phyloP scores from a whole-genome alignment of 2,888 invertebrate genomes.

The Mellilla xanthometata region DNA sequence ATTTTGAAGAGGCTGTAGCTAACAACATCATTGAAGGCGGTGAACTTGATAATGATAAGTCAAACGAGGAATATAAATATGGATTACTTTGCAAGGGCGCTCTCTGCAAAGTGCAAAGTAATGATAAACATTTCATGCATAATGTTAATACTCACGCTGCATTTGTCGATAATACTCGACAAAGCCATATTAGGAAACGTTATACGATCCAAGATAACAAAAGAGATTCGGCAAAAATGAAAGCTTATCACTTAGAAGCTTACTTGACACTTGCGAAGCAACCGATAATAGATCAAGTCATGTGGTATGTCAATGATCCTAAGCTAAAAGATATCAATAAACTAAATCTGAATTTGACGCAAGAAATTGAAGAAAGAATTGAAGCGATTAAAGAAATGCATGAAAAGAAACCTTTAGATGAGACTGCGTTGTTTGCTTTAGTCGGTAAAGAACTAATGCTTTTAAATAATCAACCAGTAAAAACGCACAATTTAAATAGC shows the following conservation, averaged over 20 bases:
- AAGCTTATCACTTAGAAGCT: slow-evolving; percentile 1
- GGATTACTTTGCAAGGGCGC: neutral
- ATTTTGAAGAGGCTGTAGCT: too few species aligned
- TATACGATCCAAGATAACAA: neutral
- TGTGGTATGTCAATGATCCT: neutral
- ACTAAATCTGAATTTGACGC: too few species aligned
- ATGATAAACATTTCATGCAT: neutral
- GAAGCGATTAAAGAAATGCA: too few species aligned
- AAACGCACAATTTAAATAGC: too few species aligned
- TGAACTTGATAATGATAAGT: too few species aligned
- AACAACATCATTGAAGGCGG: too few species aligned
- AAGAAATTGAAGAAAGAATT: too few species aligned
- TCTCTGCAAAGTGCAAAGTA: neutral
- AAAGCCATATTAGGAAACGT: too few species aligned
- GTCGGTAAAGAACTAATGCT: too few species aligned
- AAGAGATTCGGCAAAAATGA: neutral
- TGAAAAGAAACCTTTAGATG: too few species aligned
- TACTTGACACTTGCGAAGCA: neutral
- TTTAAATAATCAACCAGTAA: too few species aligned
- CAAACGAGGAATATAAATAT: neutral
- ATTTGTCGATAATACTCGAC: neutral
- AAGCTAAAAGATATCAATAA: neutral
- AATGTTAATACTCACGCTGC: neutral
- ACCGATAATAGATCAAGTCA: neutral
- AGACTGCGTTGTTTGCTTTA: too few species aligned